phyloP scores from a whole-genome alignment of 2,888 invertebrate species.

The Megaustenia siamemsis region DNA sequence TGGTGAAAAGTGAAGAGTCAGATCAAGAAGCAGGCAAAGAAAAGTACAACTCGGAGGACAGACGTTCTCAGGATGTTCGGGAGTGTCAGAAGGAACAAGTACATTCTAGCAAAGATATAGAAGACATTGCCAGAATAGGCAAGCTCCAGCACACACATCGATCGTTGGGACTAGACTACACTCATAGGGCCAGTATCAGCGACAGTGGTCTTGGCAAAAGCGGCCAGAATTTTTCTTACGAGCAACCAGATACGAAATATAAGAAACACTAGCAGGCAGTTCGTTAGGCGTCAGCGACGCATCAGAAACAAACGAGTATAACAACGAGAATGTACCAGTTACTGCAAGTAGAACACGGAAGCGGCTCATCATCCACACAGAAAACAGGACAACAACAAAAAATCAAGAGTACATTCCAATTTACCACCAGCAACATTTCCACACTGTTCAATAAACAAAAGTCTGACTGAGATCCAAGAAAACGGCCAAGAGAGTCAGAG shows the following conservation, averaged over 20 bases:
- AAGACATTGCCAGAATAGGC: background rate
- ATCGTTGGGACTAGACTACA: background rate
- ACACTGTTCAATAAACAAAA: background rate
- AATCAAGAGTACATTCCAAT: background rate
- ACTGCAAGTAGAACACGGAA: background rate
- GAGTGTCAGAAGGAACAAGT: background rate
- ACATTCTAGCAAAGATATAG: too few species aligned
- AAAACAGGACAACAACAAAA: background rate
- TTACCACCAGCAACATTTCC: background rate
- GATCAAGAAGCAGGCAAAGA: background rate
- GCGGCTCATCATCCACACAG: background rate
- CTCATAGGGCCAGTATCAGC: background rate
- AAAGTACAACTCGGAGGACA: background rate
- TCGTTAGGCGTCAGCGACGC: too few species aligned
- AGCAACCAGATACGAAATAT: background rate
- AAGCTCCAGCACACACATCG: background rate
- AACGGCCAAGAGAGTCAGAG: background rate
- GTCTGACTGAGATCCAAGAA: background rate
- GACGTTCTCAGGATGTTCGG: background rate
- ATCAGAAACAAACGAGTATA: background rate
- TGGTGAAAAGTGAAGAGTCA: background rate
- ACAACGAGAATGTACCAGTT: background rate
- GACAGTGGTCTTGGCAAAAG: constrained; percentile 40
- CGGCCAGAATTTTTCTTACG: background rate
- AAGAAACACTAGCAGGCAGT: background rate